Base-by-base conservation (phyloP, 2,797 vertebrate genomes). In the Artibeus lituratus region DNA sequence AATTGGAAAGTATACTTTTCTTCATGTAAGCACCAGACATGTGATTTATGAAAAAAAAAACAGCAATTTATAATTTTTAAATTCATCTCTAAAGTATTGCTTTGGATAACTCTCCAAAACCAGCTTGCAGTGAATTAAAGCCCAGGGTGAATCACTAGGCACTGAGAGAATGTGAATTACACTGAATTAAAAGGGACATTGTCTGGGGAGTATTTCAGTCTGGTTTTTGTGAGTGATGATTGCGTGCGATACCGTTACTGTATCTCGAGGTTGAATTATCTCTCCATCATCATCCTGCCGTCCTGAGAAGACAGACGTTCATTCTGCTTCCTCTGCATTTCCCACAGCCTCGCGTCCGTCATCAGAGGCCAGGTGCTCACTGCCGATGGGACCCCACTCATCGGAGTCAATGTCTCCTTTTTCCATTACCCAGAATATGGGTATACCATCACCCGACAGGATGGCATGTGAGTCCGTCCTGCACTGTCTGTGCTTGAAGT, bases 401-500 rank as follows among this genome's bases (percentile, higher is more conserved):
- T 99, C 91, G 99, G 99, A 98, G 99, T 99, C 94, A 99, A 99
- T 51, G 99, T 99, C 96, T 99, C 99, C 5, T 99, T 99, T 96
- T 99, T 99, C 87, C 99, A 99, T 98, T 99, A 99, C 97, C 99
- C 99, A 0, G 99, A 99, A 93, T 99, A 99, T 18, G 99, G 99
- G 51, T 99, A 99, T 96, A 99, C 99, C 82, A 98, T 99, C 98
- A 99, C 99, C 22, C 99, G 99, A 91, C 99, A 99, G 94, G 99
- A 99, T 1, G 99, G 99, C 98, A 99, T 99, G 99, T 99, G 98
- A 99, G 99, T 98, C 96, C 86, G 29, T 70, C 55, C 21, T 49
- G 24, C 32, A 29, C 22, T 69, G 5, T 90, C 39, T 94, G 67
- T 47, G 15, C n/a, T 32, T 19, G 22, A 85, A 84, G 67, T 55